Conservation (phyloP, 2,113 vertebrate species). For the Agapornis roseicollis region DNA sequence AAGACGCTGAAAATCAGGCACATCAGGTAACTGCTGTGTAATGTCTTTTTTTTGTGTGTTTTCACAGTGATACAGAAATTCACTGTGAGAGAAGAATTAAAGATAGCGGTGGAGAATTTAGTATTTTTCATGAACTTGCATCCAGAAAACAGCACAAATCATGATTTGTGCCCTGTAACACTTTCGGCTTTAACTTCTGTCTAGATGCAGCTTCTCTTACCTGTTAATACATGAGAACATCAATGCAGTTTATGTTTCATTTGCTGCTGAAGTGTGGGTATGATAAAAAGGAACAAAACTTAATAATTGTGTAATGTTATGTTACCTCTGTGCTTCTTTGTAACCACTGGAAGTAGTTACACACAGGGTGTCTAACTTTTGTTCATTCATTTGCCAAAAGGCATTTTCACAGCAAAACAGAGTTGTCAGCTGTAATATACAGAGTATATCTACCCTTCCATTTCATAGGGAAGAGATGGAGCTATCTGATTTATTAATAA, state of each 20-base stretch:
- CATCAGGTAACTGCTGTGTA: neutral
- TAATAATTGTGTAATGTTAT: neutral
- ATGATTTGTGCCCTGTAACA: neutral
- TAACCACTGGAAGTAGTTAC: neutral
- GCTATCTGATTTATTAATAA: neutral
- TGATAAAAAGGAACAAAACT: constrained; percentile 7
- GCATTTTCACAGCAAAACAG: constrained; percentile 27
- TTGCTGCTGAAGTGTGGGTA: neutral
- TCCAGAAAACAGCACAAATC: neutral
- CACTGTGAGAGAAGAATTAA: neutral
- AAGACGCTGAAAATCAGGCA: neutral
- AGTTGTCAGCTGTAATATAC: neutral
- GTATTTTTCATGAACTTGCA: neutral
- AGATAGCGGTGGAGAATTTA: neutral
- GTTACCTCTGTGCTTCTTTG: neutral
- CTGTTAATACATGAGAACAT: neutral
- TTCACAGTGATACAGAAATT: neutral
- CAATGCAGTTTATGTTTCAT: neutral
- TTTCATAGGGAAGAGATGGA: neutral
- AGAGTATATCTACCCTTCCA: neutral
- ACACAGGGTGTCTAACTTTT: neutral
- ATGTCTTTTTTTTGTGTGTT: neutral
- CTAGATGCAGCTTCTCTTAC: neutral
- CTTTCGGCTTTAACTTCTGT: neutral
- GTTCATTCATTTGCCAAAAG: constrained; percentile 21